phyloP scores from a whole-genome alignment of 1,140 invertebrate species.

The Caenorhabditis latens region DNA sequence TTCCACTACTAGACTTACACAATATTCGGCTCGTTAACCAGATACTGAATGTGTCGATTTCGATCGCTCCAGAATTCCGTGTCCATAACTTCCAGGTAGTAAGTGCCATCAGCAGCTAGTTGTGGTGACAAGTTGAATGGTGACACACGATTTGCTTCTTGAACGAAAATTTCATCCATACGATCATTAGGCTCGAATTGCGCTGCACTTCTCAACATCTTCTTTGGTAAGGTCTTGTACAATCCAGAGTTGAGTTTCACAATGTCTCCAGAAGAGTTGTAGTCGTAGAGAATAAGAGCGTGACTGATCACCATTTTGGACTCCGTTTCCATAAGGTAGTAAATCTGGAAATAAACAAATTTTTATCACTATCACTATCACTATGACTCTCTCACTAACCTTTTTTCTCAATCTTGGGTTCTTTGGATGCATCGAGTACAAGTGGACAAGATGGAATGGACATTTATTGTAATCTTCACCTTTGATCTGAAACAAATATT shows the following conservation, averaged over 20 bases:
- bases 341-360: constrained; percentile 43
- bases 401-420: constrained; percentile 59
- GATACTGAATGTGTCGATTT: constrained; percentile 52
- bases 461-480: constrained; percentile 52
- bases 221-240: background rate
- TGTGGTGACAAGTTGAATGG: background rate
- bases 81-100: constrained; percentile 5
- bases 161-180: background rate
- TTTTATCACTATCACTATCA: background rate
- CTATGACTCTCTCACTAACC: background rate
- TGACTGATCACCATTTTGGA: constrained; percentile 58
- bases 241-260: background rate
- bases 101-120: background rate
- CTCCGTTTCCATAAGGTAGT: constrained; percentile 61
- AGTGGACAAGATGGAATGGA: constrained; percentile 56
- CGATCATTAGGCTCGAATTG: background rate
- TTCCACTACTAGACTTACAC: constrained; percentile 46
- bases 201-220: background rate
- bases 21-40: constrained; percentile 33
- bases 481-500: background rate
- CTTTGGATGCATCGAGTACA: constrained; percentile 56
- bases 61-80: constrained; percentile 44
- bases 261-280: constrained; percentile 24
- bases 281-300: constrained; percentile 60
- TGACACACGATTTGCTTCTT: background rate